phyloP scores from a whole-genome alignment of 2,113 vertebrate species.

The Pelusios castaneus region DNA sequence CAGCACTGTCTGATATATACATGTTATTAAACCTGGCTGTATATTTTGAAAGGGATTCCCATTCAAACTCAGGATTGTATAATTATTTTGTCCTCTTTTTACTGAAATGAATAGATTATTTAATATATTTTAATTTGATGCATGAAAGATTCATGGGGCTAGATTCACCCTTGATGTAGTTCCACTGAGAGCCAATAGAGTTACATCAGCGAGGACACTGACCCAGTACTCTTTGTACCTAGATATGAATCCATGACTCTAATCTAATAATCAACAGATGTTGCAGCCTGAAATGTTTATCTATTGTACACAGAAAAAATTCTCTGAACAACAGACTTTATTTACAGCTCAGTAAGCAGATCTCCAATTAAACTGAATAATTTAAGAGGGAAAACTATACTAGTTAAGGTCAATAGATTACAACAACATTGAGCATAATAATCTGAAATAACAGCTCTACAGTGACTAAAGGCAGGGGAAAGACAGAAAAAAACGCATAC shows the following conservation, averaged over 20 bases:
- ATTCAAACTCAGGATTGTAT: not conserved
- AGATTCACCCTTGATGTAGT: not conserved
- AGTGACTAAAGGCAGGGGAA: not conserved
- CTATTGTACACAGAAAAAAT: not conserved
- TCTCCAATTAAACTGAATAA: not conserved
- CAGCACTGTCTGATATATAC: not conserved
- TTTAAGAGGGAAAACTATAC: not conserved
- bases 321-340: not conserved
- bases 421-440: not conserved
- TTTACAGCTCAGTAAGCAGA: slow-evolving; percentile 21
- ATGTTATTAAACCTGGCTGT: not conserved
- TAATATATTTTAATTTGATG: not conserved
- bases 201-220: not conserved
- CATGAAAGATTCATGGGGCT: not conserved
- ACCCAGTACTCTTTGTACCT: not conserved
- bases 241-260: not conserved
- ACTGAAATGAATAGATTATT: not conserved
- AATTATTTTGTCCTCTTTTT: not conserved
- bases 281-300: not conserved
- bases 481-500: not conserved
- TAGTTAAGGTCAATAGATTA: not conserved
- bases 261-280: not conserved
- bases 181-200: not conserved
- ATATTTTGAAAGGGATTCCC: not conserved
- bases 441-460: not conserved